These are phyloP conservation scores for Choloepus hoffmanni DNA, from an alignment of 2,113 vertebrate species.

Conservation along the genomic window DNA sequence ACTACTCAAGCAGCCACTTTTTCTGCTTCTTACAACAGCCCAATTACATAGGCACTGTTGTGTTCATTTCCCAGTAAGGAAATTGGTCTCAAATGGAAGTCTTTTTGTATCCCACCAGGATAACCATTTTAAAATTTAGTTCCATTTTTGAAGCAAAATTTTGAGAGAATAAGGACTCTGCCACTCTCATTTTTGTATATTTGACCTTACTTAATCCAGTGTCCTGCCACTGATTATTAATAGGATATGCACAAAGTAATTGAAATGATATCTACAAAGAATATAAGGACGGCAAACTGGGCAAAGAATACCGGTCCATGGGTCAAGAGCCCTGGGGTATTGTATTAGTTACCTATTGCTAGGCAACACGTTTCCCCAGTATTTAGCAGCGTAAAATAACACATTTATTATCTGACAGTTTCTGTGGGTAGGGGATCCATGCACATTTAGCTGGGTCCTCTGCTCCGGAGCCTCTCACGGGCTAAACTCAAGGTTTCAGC, in stretches of 20 bases:
- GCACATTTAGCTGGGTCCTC: neutral
- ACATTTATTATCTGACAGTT: too few species aligned
- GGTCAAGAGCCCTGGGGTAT: neutral
- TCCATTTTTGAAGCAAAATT: neutral
- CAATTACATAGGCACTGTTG: accelerated
- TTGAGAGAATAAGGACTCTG: neutral
- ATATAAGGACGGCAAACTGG: neutral
- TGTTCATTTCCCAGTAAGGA: neutral
- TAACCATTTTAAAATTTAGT: neutral
- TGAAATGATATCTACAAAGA: neutral
- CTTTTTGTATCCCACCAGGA: neutral
- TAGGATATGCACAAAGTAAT: neutral
- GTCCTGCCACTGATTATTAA: neutral
- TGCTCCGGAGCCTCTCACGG: neutral
- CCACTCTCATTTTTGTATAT: neutral
- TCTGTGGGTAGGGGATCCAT: accelerated
- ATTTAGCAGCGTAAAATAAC: neutral
- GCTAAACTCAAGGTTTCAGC: neutral
- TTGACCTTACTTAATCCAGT: too few species aligned
- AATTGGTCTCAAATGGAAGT: neutral
- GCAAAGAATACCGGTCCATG: neutral
- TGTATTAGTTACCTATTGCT: too few species aligned
- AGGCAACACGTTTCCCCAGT: neutral
- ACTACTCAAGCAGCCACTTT: neutral
- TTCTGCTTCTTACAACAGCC: neutral